Conservation (phyloP, 2,888 invertebrate species). For the Lapara coniferarum region DNA sequence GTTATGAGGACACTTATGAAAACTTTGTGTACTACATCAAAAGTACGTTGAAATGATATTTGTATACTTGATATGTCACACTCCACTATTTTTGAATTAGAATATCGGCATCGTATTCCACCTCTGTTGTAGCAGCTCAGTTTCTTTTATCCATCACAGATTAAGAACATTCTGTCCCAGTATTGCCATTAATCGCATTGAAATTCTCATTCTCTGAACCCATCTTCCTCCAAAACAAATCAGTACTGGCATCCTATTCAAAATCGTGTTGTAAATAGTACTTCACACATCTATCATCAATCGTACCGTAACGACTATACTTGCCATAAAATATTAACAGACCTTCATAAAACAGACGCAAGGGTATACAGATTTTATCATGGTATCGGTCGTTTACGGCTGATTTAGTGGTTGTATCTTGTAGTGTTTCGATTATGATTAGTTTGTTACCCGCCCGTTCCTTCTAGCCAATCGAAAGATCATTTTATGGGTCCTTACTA, state of each 20-base stretch:
- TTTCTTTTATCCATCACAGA: too few relatives aligned
- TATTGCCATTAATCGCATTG: not conserved
- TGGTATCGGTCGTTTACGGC: constrained; percentile 38
- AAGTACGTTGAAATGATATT: too few relatives aligned
- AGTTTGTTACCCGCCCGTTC: not conserved
- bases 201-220: not conserved
- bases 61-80: too few relatives aligned
- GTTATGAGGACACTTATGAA: too few relatives aligned
- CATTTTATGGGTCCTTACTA: constrained; percentile 9
- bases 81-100: too few relatives aligned
- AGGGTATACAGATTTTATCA: constrained; percentile 39
- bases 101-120: too few relatives aligned
- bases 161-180: too few relatives aligned
- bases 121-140: too few relatives aligned
- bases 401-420: constrained; percentile 32
- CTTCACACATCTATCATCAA: constrained; percentile 23
- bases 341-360: constrained; percentile 37
- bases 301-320: constrained; percentile 28
- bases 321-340: constrained; percentile 45
- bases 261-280: not conserved
- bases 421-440: constrained; percentile 28
- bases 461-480: constrained; percentile 19
- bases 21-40: too few relatives aligned
- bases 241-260: not conserved
- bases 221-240: not conserved